A percentile compares a stretch with the other conserved stretches of the same genome.
Conservation (phyloP, 2,797 vertebrate species). For the Intellagama lesueurii region DNA sequence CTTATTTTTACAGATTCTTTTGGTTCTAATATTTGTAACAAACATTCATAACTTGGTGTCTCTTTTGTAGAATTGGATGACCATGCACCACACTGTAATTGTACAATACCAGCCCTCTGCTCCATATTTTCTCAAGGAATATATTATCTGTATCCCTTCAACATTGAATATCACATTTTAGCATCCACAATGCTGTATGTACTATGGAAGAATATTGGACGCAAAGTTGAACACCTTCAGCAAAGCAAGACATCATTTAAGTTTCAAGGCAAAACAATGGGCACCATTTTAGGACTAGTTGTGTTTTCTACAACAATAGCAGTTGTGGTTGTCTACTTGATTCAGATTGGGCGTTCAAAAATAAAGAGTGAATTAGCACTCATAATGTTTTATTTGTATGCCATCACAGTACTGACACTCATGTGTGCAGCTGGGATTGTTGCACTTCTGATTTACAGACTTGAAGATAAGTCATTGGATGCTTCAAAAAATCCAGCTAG, state of each 20-base stretch:
- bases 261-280: conserved; percentile 80
- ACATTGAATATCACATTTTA: conserved; percentile 97
- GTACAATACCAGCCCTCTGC: conserved; percentile 87
- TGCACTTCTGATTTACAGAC: conserved; percentile 87
- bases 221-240: conserved; percentile 82
- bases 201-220: conserved; percentile 97
- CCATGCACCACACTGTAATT: conserved; percentile 88
- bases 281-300: conserved; percentile 85
- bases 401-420: conserved; percentile 83
- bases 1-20: too few species aligned
- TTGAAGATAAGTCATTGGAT: conserved; percentile 83
- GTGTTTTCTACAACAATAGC: conserved; percentile 89
- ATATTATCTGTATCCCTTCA: conserved; percentile 96
- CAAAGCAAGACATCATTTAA: conserved; percentile 81
- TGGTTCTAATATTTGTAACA: neutral
- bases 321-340: conserved; percentile 90
- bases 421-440: conserved; percentile 86
- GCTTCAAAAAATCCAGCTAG: conserved; percentile 89
- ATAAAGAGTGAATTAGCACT: conserved; percentile 85
- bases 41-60: conserved; percentile 15
- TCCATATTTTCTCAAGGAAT: conserved; percentile 89
- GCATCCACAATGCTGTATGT: conserved; percentile 94
- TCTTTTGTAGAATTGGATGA: conserved; percentile 79
- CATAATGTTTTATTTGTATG: conserved; percentile 92
- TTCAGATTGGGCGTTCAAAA: conserved; percentile 85